phyloP scores from a whole-genome alignment of 23 tunicate genomes.

The Ciona savignyi region DNA sequence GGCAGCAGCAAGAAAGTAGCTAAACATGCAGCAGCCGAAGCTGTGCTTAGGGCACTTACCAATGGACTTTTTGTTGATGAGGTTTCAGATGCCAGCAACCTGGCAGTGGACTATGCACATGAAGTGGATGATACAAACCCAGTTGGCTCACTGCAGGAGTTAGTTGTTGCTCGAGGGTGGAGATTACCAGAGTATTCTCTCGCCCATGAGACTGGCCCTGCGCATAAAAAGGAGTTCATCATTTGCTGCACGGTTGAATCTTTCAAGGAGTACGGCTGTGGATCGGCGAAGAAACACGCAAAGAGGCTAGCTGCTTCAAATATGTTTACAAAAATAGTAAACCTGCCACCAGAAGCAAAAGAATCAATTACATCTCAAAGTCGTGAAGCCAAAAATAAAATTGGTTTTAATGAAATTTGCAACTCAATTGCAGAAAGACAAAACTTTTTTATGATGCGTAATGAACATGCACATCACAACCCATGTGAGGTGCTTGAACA shows the following conservation, averaged over 20 bases:
- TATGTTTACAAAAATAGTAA: slow-evolving; percentile 46
- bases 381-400: slow-evolving; percentile 49
- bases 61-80: slow-evolving; percentile 9
- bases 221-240: slow-evolving; percentile 96
- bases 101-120: slow-evolving; percentile 1
- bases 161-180: slow-evolving; percentile 95
- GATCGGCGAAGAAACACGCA: slow-evolving; percentile 90
- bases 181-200: slow-evolving; percentile 74
- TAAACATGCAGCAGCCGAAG: slow-evolving; percentile 91
- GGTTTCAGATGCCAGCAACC: too few relatives aligned
- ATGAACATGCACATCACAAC: too few relatives aligned
- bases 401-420: slow-evolving; percentile 31
- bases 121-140: slow-evolving; percentile 73
- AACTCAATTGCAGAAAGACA: slow-evolving; percentile 41
- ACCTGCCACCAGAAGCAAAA: slow-evolving; percentile 52
- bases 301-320: slow-evolving; percentile 73
- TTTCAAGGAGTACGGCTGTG: slow-evolving; percentile 70
- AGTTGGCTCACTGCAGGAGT: slow-evolving; percentile 81
- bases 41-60: slow-evolving; percentile 48
- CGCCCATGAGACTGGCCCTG: slow-evolving; percentile 92
- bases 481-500: slow-evolving; percentile 36
- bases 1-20: slow-evolving; percentile 92
- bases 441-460: too few relatives aligned
- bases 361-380: slow-evolving; percentile 44
- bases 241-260: slow-evolving; percentile 86